Evolutionary conservation across 2,888 invertebrate genomes (phyloP), one percentile per base, ranked within the genome.

Genomic region (Lordiphosa andalusiaca): DNA sequence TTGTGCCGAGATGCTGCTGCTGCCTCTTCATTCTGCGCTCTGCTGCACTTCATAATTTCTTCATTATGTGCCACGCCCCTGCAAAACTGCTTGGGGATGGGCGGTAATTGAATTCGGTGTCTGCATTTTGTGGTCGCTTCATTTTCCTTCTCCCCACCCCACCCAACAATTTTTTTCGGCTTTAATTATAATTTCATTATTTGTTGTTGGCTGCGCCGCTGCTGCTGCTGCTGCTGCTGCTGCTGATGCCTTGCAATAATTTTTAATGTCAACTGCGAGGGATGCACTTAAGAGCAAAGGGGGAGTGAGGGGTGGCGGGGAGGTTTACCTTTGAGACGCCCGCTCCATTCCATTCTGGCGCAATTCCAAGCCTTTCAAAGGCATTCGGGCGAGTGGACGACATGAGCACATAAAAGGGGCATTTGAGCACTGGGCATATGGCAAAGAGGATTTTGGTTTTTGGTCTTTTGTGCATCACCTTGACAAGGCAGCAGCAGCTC

Each of bases 141-240:
- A 76, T 56, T 65, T 65, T 55, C 19, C 51, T 69, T 71, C 66
- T 50, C 16, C 58, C 52, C 60, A 60, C 56, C 36, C 54, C 54
- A 53, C 16, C 19, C n/a, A n/a, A n/a, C 16, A 16, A 7, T 33
- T 30, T 36, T 41, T 49, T 30, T 39, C 35, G 4, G 16, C 39
- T 77, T 82, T 83, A 76, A 76, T 82, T 82, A 76, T 76, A 75
- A 82, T 78, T 78, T 74, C 69, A 78, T 76, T 76, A 83, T 75
- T 64, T 75, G 68, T 64, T 65, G 56, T 75, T 72, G 16, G 16
- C 16, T 16, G 16, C 16, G 16, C 16, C 2, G 16, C 16, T 66
- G 59, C 74, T 69, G 65, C 52, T 74, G 53, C n/a, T n/a, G 16
- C 16, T 16, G 16, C 16, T 16, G 16, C 16, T 66, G 59, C 74